Conservation (phyloP, 1,140 invertebrate genomes). For the Aphidius ervi region DNA sequence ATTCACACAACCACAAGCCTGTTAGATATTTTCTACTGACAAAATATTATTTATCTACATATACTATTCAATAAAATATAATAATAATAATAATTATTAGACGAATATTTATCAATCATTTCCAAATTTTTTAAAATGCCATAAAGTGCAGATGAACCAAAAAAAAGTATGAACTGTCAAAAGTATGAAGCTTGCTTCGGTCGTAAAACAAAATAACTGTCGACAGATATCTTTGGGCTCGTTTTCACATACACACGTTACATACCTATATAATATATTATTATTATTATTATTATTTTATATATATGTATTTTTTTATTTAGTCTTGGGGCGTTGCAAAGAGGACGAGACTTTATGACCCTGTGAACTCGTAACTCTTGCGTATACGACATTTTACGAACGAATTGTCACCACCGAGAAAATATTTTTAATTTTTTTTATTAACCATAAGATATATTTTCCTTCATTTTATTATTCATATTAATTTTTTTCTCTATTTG, state of each 20-base stretch:
- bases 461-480: conserved; percentile 2
- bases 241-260: background rate
- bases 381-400: conserved; percentile 39
- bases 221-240: conserved; percentile 40
- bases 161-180: conserved; percentile 39
- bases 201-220: conserved; percentile 50
- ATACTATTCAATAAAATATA: no score
- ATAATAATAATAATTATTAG: no score
- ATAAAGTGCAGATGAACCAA: conserved; percentile 50
- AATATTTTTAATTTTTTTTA: conserved; percentile 1
- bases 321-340: conserved; percentile 41
- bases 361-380: conserved; percentile 52
- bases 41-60: no score
- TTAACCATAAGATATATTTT: background rate
- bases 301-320: conserved; percentile 21
- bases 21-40: no score
- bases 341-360: conserved; percentile 46
- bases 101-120: no score
- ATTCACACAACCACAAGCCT: no score
- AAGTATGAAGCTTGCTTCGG: no score
- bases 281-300: background rate
- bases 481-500: background rate
- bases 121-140: conserved; percentile 48
- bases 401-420: conserved; percentile 15
- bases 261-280: background rate